These are phyloP conservation scores for Oscheius myriophilus DNA, from an alignment of 2,888 invertebrate genomes.

Conservation along the genomic window DNA sequence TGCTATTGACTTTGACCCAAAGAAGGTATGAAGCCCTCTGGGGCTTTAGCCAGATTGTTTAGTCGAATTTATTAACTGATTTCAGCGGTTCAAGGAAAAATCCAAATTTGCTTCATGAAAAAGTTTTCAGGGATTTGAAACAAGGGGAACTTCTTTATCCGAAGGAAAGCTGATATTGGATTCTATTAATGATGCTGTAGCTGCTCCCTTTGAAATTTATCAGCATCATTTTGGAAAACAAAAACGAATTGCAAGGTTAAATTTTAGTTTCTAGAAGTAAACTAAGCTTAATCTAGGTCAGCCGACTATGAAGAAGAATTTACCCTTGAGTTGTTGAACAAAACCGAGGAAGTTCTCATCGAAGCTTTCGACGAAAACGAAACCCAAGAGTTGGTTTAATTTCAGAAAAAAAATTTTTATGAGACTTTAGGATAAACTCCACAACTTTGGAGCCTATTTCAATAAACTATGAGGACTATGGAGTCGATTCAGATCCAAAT, in stretches of 20 bases:
- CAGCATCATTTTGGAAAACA: background rate
- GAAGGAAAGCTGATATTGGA: constrained; percentile 40
- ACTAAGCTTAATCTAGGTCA: too few species aligned
- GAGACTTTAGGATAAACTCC: background rate
- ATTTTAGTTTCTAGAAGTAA: background rate
- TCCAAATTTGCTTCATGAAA: too few species aligned
- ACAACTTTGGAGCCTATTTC: constrained; percentile 37
- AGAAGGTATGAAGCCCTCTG: too few species aligned
- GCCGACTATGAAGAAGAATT: background rate
- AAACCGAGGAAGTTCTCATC: background rate
- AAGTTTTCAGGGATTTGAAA: constrained; percentile 57
- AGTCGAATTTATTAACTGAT: too few species aligned
- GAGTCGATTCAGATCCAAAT: constrained; percentile 46
- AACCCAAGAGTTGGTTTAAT: constrained; percentile 13
- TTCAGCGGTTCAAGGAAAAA: too few species aligned
- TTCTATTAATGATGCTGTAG: constrained; percentile 31
- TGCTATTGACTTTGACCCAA: constrained; percentile 47
- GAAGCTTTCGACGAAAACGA: background rate
- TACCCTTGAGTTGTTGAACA: background rate
- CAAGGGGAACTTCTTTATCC: constrained; percentile 46
- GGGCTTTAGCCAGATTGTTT: too few species aligned
- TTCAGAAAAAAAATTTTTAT: background rate
- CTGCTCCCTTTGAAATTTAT: constrained; percentile 24
- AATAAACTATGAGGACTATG: constrained; percentile 54
- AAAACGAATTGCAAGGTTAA: constrained; percentile 15